phyloP scores from a whole-genome alignment of 2,888 invertebrate species.

The Argyresthia albistria region DNA sequence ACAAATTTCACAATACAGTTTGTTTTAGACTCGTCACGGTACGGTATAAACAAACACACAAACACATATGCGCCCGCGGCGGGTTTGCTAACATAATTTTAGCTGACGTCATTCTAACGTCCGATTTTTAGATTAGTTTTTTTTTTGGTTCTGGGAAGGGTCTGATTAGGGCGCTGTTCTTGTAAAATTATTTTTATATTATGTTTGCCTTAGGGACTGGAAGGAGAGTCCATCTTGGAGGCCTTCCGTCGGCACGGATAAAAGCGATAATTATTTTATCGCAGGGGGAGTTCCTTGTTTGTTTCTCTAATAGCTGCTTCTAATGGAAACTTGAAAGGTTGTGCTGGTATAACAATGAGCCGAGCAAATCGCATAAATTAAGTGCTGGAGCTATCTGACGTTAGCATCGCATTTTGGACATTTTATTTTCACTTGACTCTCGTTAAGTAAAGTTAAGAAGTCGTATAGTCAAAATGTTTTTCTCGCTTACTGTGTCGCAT shows the following conservation, averaged over 20 bases:
- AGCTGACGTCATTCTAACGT: conserved; percentile 56
- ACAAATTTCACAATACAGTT: conserved; percentile 30
- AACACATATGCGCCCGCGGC: conserved; percentile 27
- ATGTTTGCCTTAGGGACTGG: conserved; percentile 36
- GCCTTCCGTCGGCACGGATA: conserved; percentile 43
- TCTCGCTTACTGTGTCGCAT: too few species aligned
- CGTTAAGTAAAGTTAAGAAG: too few species aligned
- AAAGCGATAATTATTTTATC: conserved; percentile 70
- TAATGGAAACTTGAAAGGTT: conserved; percentile 51
- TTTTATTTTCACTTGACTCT: too few species aligned
- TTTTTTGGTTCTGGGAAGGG: conserved; percentile 22
- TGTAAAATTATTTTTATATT: conserved; percentile 44
- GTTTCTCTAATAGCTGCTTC: conserved; percentile 67
- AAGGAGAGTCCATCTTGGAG: conserved; percentile 25
- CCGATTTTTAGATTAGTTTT: conserved; percentile 49
- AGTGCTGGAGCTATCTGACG: conserved; percentile 28
- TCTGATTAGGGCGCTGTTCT: conserved; percentile 24
- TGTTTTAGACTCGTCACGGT: conserved; percentile 64
- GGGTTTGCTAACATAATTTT: conserved; percentile 32
- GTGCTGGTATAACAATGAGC: conserved; percentile 38
- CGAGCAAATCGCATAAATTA: conserved; percentile 54
- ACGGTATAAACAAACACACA: conserved; percentile 37
- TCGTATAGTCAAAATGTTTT: too few species aligned
- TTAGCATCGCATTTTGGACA: conserved; percentile 19
- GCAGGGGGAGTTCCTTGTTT: conserved; percentile 60